Conservation (phyloP, 1,140 invertebrate genomes). For the Apis laboriosa region DNA sequence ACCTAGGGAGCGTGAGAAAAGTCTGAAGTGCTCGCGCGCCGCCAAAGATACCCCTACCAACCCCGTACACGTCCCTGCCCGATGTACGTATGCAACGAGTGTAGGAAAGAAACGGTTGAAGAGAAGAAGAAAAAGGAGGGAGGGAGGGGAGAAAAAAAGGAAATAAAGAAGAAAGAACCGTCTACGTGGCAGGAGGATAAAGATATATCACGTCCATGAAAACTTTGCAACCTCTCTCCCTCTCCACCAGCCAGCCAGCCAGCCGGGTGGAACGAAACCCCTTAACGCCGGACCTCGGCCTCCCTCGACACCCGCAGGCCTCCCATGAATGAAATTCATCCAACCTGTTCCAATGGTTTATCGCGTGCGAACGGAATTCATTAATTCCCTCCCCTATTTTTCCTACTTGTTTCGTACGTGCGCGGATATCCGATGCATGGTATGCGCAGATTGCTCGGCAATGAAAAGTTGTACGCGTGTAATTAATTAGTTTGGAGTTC, state of each 20-base stretch:
- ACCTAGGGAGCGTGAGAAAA: slow-evolving; percentile 67
- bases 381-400: background rate
- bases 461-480: background rate
- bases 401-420: no score
- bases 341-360: slow-evolving; percentile 25
- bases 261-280: slow-evolving; percentile 15
- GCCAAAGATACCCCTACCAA: background rate
- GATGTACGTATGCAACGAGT: background rate
- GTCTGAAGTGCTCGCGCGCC: slow-evolving; percentile 49
- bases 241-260: no score
- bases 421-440: no score
- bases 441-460: no score
- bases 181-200: background rate
- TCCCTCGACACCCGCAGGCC: background rate
- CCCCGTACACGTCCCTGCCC: background rate
- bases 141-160: no score
- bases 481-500: no score
- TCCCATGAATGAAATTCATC: slow-evolving; percentile 34
- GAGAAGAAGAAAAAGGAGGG: background rate
- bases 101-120: slow-evolving; percentile 10
- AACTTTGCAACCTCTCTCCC: background rate
- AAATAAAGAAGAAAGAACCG: background rate
- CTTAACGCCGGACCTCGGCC: slow-evolving; percentile 21
- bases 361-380: slow-evolving; percentile 35
- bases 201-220: slow-evolving; percentile 39